Percentiles rank a stretch among this genome's conserved stretches.
Conservation (phyloP, 2,888 invertebrate genomes). For the Apodemia duryi region DNA sequence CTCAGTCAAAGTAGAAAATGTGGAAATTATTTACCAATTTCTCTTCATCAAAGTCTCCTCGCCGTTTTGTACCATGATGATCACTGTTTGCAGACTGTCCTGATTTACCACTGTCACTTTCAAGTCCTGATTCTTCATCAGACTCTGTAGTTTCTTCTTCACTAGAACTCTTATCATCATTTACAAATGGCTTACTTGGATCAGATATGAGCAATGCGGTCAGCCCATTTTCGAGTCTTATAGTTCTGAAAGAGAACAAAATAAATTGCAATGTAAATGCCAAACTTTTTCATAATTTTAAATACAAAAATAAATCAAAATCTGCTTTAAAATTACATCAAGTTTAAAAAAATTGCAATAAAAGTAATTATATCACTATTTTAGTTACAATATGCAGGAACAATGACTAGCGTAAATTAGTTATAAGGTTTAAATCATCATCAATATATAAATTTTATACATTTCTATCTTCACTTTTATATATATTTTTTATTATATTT, state of each 20-base stretch:
- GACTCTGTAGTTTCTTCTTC: conserved; percentile 56
- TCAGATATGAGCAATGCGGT: conserved; percentile 86
- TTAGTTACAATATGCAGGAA: not conserved
- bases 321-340: not conserved
- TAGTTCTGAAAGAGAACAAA: conserved; percentile 65
- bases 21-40: conserved; percentile 55
- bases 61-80: conserved; percentile 49
- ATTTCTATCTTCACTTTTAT: too few species aligned
- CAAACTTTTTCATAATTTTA: not conserved
- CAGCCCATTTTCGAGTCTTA: conserved; percentile 84
- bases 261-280: too few species aligned
- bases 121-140: conserved; percentile 53
- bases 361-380: not conserved
- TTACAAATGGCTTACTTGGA: conserved; percentile 49
- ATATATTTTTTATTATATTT: too few species aligned
- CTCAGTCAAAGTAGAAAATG: not conserved
- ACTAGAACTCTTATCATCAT: conserved; percentile 47
- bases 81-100: conserved; percentile 56
- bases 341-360: not conserved
- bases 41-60: conserved; percentile 62
- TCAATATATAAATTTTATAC: too few species aligned
- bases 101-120: conserved; percentile 65
- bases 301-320: not conserved
- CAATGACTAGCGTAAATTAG: not conserved
- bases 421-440: too few species aligned